Evolutionary conservation across 2,113 vertebrate species (phyloP).

Genomic region (Acrocephalus arundinaceus): DNA sequence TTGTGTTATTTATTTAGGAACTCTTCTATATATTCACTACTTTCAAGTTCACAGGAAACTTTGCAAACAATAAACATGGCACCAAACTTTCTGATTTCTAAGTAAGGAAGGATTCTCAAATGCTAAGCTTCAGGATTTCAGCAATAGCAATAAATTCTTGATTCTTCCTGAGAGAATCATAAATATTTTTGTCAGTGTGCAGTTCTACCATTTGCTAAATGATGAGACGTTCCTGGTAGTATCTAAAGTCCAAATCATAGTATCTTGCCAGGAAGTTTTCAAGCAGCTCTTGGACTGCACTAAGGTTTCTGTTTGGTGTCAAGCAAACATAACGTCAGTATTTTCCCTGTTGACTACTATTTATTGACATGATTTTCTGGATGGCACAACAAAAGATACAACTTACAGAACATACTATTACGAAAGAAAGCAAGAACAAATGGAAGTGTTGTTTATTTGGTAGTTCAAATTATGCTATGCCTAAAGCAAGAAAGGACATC

Average conservation of each 20-base stretch:
- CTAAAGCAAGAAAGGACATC: neutral
- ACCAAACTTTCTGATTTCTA: neutral
- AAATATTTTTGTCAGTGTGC: neutral
- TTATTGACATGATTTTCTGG: neutral
- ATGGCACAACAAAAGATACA: neutral
- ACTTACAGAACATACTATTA: neutral
- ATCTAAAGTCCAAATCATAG: neutral
- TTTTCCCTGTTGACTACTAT: neutral
- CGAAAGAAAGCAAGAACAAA: neutral
- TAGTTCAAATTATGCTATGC: neutral
- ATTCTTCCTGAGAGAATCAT: neutral
- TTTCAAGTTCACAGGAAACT: neutral
- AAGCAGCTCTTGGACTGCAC: neutral
- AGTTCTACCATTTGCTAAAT: neutral
- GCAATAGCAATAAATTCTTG: neutral
- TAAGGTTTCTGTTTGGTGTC: neutral
- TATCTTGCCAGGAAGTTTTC: neutral
- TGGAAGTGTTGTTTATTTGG: neutral
- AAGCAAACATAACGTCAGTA: neutral
- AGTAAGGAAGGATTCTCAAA: neutral
- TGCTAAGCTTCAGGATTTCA: neutral
- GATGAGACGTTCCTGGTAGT: accelerated
- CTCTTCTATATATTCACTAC: neutral
- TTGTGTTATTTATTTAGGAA: neutral
- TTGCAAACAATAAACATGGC: neutral